Conservation (phyloP, 2,797 vertebrate species). For the Galagoides demidoff region DNA sequence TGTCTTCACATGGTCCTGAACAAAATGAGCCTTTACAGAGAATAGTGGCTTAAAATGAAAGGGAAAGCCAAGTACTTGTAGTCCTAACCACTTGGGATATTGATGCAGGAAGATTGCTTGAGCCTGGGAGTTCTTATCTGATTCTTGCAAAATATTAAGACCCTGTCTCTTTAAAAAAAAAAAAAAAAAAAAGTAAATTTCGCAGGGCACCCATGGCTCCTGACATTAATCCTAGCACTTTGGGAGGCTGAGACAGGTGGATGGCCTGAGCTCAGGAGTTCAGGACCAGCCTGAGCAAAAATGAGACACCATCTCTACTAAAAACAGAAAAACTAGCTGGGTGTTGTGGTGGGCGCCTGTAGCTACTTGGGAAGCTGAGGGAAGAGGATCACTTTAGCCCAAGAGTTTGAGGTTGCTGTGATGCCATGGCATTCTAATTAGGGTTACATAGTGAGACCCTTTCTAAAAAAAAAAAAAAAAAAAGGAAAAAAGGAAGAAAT, state of each 20-base stretch:
- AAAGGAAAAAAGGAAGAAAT: not conserved
- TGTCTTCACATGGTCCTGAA: constrained; percentile 11
- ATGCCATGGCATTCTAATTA: too few relatives aligned
- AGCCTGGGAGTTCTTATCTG: not conserved
- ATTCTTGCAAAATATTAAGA: not conserved
- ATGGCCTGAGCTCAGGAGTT: too few relatives aligned
- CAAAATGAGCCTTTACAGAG: constrained; percentile 26
- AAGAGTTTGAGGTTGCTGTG: not conserved
- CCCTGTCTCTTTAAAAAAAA: not conserved
- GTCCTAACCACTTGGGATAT: not conserved
- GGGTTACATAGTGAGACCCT: not conserved
- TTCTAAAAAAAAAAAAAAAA: not conserved
- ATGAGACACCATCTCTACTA: too few relatives aligned
- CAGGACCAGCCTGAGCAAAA: too few relatives aligned
- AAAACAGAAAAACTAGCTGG: too few relatives aligned
- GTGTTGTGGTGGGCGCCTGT: too few relatives aligned
- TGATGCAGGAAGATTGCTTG: not conserved
- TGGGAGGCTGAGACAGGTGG: too few relatives aligned
- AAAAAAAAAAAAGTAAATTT: not conserved
- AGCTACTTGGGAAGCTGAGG: not conserved
- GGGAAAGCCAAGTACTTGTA: not conserved
- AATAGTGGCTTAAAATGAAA: constrained; percentile 38
- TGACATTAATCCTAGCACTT: too few relatives aligned
- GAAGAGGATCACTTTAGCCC: not conserved
- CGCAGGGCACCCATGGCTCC: too few relatives aligned